A percentile compares a stretch with the other conserved stretches of the same genome.
Evolutionary conservation across 1,140 invertebrate species (phyloP).

Genomic region (Hormaphis cornu): DNA sequence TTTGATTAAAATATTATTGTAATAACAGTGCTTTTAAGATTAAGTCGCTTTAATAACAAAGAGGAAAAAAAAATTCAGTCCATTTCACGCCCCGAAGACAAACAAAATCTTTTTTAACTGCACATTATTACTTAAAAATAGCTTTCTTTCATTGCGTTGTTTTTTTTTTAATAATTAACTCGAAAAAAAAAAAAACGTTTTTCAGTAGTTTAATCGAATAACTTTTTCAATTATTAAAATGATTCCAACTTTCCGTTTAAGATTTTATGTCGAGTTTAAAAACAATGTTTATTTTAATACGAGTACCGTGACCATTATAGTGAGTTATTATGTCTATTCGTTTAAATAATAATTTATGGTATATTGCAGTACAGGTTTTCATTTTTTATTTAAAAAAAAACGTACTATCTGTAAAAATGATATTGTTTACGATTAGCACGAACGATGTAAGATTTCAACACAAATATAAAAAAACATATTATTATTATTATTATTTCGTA

Average conservation of each 20-base stretch:
- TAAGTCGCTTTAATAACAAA: constrained; percentile 17
- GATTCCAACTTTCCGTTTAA: not conserved
- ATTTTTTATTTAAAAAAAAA: too few relatives aligned
- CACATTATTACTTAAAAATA: constrained; percentile 26
- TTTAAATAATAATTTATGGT: too few relatives aligned
- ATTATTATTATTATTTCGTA: too few relatives aligned
- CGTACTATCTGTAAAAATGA: too few relatives aligned
- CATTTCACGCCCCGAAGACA: constrained; percentile 5
- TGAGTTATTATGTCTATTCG: too few relatives aligned
- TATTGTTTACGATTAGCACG: too few relatives aligned
- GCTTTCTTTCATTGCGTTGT: not conserved
- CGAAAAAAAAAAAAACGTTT: not conserved
- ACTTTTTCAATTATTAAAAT: constrained; percentile 32
- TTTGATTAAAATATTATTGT: constrained; percentile 30
- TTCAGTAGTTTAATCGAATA: constrained; percentile 27
- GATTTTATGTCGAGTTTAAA: not conserved
- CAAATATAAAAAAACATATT: too few relatives aligned
- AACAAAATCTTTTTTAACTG: constrained; percentile 26
- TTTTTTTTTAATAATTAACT: constrained; percentile 25
- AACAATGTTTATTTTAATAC: too few relatives aligned
- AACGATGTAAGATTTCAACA: too few relatives aligned
- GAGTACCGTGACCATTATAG: too few relatives aligned
- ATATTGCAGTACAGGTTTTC: too few relatives aligned
- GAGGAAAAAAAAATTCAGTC: constrained; percentile 8
- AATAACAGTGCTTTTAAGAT: constrained; percentile 27